Base-by-base conservation (phyloP, 2,888 invertebrate species). In the Meteorus cinctellus region DNA sequence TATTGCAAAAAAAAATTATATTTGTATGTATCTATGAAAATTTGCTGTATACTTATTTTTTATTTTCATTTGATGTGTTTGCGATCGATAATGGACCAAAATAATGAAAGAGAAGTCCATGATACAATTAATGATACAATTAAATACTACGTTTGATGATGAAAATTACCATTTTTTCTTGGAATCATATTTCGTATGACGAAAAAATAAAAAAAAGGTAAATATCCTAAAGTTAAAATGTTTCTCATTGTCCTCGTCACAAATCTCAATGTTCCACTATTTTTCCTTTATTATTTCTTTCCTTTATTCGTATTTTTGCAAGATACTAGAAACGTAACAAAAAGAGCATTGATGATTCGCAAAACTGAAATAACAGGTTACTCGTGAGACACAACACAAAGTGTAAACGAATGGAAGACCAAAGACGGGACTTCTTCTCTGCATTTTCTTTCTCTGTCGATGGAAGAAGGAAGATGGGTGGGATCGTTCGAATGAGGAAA, bases 301-400 rank as follows among this genome's bases (percentile, higher is more conserved):
- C 8, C 41, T 41, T 12, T 12, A 41, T 41, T 41, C 12, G 8
- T 10, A 0, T 41, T 41, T 41, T 41, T 41, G 41, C 41, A 12
- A 78, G 77, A 77, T 41, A 34, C 45, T 75, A 77, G 79, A 76
- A 66, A 74, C 80, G 77, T 55, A 59, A 83, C 82, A 87, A 87
- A 86, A 88, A 86, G 62, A 41, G 8, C 80, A 82, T 81, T 78
- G 81, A 81, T 83, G 84, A 86, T 86, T 85, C 86, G 87, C 85
- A 84, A 86, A 87, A 84, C 86, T 87, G 84, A 88, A 88, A 87
- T 88, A 88, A 88, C 88, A 87, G 88, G 88, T 88, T 88, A 83
- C 80, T 82, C 80, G 77, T 81, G 48, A 68, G 75, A 62, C 34
- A 31, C 63, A 72, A 72, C 62, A 65, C 76, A 77, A 75, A 73